Evolutionary conservation across 2,797 vertebrate species (phyloP).

Genomic region (Alfaro cultratus): DNA sequence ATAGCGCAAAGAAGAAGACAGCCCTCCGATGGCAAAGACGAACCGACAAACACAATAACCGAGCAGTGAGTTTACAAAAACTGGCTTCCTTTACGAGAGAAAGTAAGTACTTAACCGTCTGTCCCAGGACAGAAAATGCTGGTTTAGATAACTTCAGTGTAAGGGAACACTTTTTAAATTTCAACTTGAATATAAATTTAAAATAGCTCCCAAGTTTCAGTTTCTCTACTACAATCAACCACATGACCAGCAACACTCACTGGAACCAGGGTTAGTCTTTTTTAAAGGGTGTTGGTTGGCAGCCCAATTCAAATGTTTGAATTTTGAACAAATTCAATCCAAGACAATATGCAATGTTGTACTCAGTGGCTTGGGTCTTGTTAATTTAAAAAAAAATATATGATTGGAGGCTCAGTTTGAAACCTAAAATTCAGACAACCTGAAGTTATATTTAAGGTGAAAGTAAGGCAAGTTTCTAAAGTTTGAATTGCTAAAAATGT

Average conservation of each 20-base stretch:
- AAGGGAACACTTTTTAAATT: not conserved
- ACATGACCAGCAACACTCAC: not conserved
- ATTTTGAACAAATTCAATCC: not conserved
- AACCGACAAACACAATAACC: not conserved
- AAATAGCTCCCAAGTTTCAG: not conserved
- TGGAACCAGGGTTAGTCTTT: not conserved
- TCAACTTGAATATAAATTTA: not conserved
- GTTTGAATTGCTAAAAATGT: not conserved
- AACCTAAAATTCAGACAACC: not conserved
- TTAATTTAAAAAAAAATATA: not conserved
- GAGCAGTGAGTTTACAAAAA: not conserved
- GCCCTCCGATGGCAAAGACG: not conserved
- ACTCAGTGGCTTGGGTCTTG: not conserved
- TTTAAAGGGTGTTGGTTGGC: not conserved
- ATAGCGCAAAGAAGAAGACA: not conserved
- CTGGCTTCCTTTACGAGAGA: not conserved
- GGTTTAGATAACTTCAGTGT: not conserved
- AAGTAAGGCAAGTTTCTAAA: not conserved
- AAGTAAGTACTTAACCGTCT: not conserved
- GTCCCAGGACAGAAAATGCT: not conserved
- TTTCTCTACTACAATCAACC: not conserved
- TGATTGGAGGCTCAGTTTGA: not conserved
- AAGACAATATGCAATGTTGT: not conserved
- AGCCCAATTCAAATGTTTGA: not conserved
- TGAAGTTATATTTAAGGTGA: not conserved